These are phyloP conservation scores for Podarcis muralis DNA, from an alignment of 2,113 vertebrate genomes.

Conservation along the genomic window DNA sequence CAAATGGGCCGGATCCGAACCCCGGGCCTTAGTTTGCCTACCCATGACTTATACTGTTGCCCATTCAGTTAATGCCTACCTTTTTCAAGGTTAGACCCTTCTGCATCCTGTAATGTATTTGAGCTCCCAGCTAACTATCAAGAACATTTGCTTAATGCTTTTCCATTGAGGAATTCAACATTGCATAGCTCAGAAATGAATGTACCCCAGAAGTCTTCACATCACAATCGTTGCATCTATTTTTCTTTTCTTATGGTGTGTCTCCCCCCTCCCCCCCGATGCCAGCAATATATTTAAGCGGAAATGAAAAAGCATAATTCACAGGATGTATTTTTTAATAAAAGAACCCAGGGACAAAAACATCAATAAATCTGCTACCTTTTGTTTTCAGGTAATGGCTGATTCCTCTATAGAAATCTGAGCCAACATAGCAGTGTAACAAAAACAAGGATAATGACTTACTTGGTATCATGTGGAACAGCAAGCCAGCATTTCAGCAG, in stretches of 20 bases:
- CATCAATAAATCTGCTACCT: slow-evolving; percentile 32
- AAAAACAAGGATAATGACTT: not conserved
- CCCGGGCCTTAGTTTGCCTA: too few relatives aligned
- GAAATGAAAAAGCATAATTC: not conserved
- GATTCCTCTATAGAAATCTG: not conserved
- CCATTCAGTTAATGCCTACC: not conserved
- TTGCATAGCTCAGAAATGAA: not conserved
- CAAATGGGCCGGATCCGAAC: too few relatives aligned
- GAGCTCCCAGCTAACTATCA: not conserved
- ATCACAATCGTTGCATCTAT: not conserved
- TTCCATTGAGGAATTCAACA: slow-evolving; percentile 7
- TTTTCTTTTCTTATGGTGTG: not conserved
- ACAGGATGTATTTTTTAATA: not conserved
- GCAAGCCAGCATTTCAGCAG: not conserved
- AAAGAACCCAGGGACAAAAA: not conserved
- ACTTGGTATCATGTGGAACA: not conserved
- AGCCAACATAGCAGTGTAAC: not conserved
- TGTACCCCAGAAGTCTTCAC: not conserved
- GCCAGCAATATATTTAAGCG: not conserved
- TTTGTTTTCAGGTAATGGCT: slow-evolving; percentile 10
- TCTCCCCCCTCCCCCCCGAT: not conserved
- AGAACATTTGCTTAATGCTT: not conserved
- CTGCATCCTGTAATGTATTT: not conserved
- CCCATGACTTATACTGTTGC: not conserved
- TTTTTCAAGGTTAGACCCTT: not conserved